Conservation (phyloP, 2,888 invertebrate genomes). For the Ischnura elegans region DNA sequence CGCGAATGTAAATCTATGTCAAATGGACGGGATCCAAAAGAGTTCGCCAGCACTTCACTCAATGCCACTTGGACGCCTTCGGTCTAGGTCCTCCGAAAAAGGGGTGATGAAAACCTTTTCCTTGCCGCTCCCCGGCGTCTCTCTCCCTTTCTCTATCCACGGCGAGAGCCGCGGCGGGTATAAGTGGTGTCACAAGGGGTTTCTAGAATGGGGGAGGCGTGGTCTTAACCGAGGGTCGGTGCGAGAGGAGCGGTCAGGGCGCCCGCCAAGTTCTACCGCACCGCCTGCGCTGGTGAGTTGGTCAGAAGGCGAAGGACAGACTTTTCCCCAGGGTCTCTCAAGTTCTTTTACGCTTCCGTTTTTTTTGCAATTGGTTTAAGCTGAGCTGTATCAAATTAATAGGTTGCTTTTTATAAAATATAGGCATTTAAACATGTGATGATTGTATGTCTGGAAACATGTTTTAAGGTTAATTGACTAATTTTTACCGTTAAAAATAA, state of each 20-base stretch:
- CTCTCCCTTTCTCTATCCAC: background rate
- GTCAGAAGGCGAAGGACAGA: background rate
- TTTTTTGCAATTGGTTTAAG: background rate
- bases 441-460: too few species aligned
- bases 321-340: background rate
- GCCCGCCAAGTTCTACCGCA: too few species aligned
- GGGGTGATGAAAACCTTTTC: background rate
- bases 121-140: background rate
- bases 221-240: background rate
- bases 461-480: too few species aligned
- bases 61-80: background rate
- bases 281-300: background rate
- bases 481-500: too few species aligned
- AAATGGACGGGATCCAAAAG: constrained; percentile 27
- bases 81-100: too few species aligned
- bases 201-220: background rate
- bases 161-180: too few species aligned
- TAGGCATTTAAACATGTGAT: too few species aligned
- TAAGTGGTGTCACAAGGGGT: background rate
- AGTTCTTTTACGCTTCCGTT: background rate
- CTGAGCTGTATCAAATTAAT: too few species aligned
- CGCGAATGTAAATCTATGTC: constrained; percentile 35
- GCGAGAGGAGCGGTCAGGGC: background rate
- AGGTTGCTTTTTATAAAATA: too few species aligned
- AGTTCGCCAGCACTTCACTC: constrained; percentile 31